Conservation (phyloP, 2,888 invertebrate genomes). For the Pardosa pseudoannulata region DNA sequence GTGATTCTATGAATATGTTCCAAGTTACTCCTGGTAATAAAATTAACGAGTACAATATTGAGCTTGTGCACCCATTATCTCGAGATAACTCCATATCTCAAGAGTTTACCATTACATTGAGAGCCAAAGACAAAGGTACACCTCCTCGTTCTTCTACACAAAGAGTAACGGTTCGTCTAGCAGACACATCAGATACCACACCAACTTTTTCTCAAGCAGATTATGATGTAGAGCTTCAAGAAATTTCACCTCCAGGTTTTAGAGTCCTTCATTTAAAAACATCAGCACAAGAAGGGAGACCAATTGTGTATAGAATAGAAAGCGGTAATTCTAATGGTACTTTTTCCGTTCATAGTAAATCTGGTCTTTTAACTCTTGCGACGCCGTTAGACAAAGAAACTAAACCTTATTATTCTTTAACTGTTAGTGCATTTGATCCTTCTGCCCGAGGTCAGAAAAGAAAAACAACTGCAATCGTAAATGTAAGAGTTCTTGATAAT, state of each 20-base stretch:
- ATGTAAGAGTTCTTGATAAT: conserved; percentile 90
- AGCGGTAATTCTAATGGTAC: conserved; percentile 91
- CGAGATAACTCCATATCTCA: conserved; percentile 77
- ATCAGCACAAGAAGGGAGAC: conserved; percentile 82
- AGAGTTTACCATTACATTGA: conserved; percentile 91
- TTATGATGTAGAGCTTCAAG: conserved; percentile 91
- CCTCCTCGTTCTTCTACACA: conserved; percentile 88
- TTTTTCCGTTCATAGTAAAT: conserved; percentile 90
- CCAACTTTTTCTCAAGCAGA: conserved; percentile 91
- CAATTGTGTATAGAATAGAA: conserved; percentile 89
- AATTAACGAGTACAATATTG: conserved; percentile 82
- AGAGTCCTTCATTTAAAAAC: conserved; percentile 92
- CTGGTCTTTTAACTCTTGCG: conserved; percentile 92
- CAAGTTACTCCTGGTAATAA: conserved; percentile 83
- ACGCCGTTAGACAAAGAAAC: conserved; percentile 89
- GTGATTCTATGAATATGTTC: conserved; percentile 93
- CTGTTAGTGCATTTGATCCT: conserved; percentile 92
- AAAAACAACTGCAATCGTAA: conserved; percentile 87
- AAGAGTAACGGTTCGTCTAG: conserved; percentile 87
- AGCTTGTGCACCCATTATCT: conserved; percentile 86
- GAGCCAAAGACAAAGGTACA: conserved; percentile 88
- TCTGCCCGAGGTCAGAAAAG: conserved; percentile 90
- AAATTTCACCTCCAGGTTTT: conserved; percentile 91
- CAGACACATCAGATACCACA: conserved; percentile 89
- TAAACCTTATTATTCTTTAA: conserved; percentile 89